Evolutionary conservation across 2,888 invertebrate species (phyloP).

Genomic region (Standfussiana lucernea): DNA sequence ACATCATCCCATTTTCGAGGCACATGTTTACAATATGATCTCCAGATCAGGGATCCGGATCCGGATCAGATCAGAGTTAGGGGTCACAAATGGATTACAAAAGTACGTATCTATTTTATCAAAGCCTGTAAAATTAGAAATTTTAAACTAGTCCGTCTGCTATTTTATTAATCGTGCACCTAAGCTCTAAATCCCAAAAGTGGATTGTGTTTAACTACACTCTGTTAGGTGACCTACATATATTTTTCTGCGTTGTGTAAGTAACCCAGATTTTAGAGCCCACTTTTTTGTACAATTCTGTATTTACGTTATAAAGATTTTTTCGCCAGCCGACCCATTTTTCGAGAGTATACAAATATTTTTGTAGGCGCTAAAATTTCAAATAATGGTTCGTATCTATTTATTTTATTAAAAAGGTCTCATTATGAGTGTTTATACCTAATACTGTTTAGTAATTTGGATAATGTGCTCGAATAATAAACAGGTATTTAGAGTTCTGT

Average conservation of each 20-base stretch:
- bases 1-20: no score
- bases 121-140: not conserved
- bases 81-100: not conserved
- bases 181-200: conserved; percentile 26
- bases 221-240: conserved; percentile 44
- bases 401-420: conserved; percentile 34
- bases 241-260: conserved; percentile 30
- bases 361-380: conserved; percentile 30
- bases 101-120: no score
- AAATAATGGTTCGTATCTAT: conserved; percentile 32
- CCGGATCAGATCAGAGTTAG: no score
- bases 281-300: conserved; percentile 26
- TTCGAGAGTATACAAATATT: conserved; percentile 42
- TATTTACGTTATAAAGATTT: conserved; percentile 34
- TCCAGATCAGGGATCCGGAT: no score
- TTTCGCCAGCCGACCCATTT: conserved; percentile 30
- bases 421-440: not conserved
- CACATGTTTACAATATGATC: not conserved
- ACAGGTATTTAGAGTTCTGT: not conserved
- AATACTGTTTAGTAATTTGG: conserved; percentile 6
- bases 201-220: conserved; percentile 31
- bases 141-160: conserved; percentile 10
- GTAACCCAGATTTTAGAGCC: conserved; percentile 29
- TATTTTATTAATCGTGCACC: no score
- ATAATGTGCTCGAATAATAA: conserved; percentile 6